Percentiles rank a stretch among this genome's conserved stretches.
phyloP scores from a whole-genome alignment of 2,113 vertebrate species.

The Periophthalmodon schlosseri region DNA sequence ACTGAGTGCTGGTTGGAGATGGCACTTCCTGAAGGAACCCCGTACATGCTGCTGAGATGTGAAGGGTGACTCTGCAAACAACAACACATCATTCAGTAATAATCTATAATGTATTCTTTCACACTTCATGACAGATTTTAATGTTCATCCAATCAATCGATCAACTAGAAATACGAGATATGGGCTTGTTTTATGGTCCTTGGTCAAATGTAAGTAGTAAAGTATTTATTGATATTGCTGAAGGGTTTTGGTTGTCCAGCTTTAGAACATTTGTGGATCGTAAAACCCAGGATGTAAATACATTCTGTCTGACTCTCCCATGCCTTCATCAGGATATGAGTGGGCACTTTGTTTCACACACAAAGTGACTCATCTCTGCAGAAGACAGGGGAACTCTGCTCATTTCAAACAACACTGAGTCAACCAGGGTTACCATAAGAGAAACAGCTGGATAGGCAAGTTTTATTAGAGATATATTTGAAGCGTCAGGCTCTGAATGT shows the following conservation, averaged over 20 bases:
- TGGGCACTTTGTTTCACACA: slow-evolving; percentile 62
- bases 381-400: slow-evolving; percentile 61
- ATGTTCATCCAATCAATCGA: not conserved
- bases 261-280: slow-evolving; percentile 2
- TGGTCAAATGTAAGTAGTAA: not conserved
- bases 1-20: slow-evolving; percentile 86
- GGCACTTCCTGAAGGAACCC: slow-evolving; percentile 76
- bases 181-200: no score
- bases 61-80: slow-evolving; percentile 85
- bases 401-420: slow-evolving; percentile 50
- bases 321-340: slow-evolving; percentile 34
- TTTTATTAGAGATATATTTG: slow-evolving; percentile 13
- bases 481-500: not conserved
- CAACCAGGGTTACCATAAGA: slow-evolving; percentile 35
- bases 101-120: not conserved
- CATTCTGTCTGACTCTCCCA: slow-evolving; percentile 66
- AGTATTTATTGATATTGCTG: not conserved
- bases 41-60: slow-evolving; percentile 87
- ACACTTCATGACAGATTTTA: slow-evolving; percentile 12
- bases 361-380: slow-evolving; percentile 69
- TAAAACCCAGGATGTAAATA: slow-evolving; percentile 26
- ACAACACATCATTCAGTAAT: slow-evolving; percentile 52
- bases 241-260: not conserved
- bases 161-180: not conserved
- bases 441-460: not conserved